Conservation (phyloP, 2,888 invertebrate species). For the Agrochola lychnidis region DNA sequence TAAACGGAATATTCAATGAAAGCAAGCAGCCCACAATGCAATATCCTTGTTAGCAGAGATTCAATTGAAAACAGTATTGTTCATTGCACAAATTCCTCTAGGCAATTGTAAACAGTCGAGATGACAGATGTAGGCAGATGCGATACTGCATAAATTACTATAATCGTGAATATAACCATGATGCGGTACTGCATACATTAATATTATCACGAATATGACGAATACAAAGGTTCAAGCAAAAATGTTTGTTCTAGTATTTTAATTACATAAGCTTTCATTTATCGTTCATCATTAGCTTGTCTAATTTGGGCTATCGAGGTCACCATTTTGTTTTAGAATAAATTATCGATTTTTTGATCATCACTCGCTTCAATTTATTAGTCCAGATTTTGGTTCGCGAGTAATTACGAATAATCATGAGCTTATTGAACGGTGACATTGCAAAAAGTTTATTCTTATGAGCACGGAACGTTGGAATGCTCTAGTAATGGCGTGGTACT, state of each 20-base stretch:
- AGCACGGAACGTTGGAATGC: slow-evolving; percentile 70
- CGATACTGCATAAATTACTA: slow-evolving; percentile 37
- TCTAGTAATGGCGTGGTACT: slow-evolving; percentile 71
- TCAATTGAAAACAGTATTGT: slow-evolving; percentile 78
- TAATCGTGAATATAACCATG: slow-evolving; percentile 13
- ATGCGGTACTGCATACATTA: slow-evolving; percentile 37
- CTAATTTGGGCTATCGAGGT: slow-evolving; percentile 17
- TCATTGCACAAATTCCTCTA: slow-evolving; percentile 72
- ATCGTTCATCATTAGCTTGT: slow-evolving; percentile 9
- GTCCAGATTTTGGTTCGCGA: slow-evolving; percentile 27
- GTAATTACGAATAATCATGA: slow-evolving; percentile 47
- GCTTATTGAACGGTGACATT: slow-evolving; percentile 45
- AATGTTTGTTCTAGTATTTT: background rate
- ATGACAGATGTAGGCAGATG: slow-evolving; percentile 42
- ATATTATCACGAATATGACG: slow-evolving; percentile 6
- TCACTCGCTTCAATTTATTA: slow-evolving; percentile 25
- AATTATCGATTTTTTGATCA: slow-evolving; percentile 27
- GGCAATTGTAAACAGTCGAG: slow-evolving; percentile 50
- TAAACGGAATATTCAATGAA: slow-evolving; percentile 36
- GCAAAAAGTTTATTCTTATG: slow-evolving; percentile 59
- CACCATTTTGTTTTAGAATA: slow-evolving; percentile 33
- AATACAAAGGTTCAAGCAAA: slow-evolving; percentile 2
- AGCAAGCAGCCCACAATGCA: slow-evolving; percentile 58
- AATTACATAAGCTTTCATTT: slow-evolving; percentile 17
- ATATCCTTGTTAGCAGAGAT: slow-evolving; percentile 71